A percentile compares a stretch with the other conserved stretches of the same genome.
Evolutionary conservation across 2,888 invertebrate species (phyloP).

Genomic region (Callyntrura guangdongensis): DNA sequence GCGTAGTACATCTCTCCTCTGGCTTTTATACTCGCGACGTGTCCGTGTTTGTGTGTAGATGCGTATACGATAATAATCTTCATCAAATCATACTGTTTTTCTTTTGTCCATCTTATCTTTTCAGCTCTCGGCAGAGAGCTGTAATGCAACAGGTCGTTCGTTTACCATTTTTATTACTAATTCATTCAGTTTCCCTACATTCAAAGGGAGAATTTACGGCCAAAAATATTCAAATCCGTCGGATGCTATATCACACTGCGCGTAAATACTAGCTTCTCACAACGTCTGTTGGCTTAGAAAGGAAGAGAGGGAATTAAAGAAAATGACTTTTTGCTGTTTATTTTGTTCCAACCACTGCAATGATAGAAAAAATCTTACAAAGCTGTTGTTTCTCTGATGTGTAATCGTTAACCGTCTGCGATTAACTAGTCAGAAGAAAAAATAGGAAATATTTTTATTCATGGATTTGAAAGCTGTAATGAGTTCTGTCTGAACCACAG

Average conservation of each 20-base stretch:
- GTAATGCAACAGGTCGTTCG: constrained; percentile 37
- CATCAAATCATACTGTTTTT: background rate
- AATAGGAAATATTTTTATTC: too few relatives aligned
- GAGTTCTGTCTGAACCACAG: background rate
- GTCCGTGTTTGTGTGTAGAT: background rate
- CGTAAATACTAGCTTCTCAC: background rate
- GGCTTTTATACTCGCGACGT: background rate
- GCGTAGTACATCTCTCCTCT: too few relatives aligned
- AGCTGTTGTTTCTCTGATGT: too few relatives aligned
- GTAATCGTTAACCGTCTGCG: background rate
- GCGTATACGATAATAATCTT: background rate
- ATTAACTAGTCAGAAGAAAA: background rate
- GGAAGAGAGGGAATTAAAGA: too few relatives aligned
- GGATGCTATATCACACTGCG: background rate
- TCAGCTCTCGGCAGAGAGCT: too few relatives aligned
- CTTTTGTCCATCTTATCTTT: too few relatives aligned
- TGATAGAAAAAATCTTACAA: too few relatives aligned
- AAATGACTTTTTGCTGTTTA: background rate
- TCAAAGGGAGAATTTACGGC: constrained; percentile 11
- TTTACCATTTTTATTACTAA: constrained; percentile 62
- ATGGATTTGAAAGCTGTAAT: background rate
- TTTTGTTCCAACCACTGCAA: constrained; percentile 4
- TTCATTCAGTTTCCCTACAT: constrained; percentile 59
- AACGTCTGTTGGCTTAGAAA: background rate
- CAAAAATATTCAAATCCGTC: constrained; percentile 14